Percentiles rank a stretch among this genome's conserved stretches.
phyloP scores from a whole-genome alignment of 2,797 vertebrate genomes.

The Malurus leucopterus region DNA sequence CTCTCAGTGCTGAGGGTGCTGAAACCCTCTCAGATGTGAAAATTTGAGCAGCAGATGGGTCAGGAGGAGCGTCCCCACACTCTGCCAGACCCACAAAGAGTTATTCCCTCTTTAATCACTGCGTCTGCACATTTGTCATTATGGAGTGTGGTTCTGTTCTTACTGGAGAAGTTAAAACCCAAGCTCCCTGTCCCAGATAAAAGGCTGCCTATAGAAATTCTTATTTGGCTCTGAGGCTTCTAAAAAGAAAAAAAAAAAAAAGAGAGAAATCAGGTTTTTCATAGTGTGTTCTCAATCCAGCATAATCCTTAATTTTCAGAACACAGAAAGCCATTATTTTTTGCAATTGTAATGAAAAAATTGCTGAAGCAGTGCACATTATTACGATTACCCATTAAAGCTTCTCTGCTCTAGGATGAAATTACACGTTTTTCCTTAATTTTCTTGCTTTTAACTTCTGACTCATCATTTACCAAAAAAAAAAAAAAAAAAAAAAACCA shows the following conservation, averaged over 20 bases:
- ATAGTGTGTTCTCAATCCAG: background rate
- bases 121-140: background rate
- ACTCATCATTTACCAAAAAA: background rate
- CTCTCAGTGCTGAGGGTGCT: background rate
- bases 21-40: background rate
- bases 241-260: background rate
- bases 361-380: slow-evolving; percentile 9
- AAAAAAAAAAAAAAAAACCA: background rate
- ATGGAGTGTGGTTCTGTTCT: background rate
- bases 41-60: background rate
- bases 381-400: background rate
- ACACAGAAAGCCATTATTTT: background rate
- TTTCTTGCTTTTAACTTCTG: slow-evolving; percentile 23
- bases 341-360: slow-evolving; percentile 29
- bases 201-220: background rate
- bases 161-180: background rate
- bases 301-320: slow-evolving; percentile 35
- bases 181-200: background rate
- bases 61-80: background rate
- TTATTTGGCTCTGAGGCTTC: background rate
- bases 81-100: background rate
- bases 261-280: background rate
- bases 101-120: background rate
- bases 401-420: background rate
- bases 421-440: background rate